Conservation (phyloP, 2,888 invertebrate species). For the Hirtodrosophila alboralis region DNA sequence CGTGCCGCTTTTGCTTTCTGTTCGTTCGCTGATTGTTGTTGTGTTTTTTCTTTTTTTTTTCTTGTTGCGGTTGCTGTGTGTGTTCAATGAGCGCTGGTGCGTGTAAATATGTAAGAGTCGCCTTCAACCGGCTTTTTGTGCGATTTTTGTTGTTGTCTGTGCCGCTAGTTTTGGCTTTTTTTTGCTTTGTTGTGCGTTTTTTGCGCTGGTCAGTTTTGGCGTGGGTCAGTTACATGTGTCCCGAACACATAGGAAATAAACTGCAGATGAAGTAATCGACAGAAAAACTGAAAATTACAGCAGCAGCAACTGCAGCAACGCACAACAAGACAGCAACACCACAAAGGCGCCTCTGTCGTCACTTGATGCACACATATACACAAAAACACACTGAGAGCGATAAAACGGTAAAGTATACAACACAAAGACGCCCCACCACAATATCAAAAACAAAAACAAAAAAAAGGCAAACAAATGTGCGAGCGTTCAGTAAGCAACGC, state of each 20-base stretch:
- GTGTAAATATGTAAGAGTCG: slow-evolving; percentile 80
- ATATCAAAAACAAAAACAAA: slow-evolving; percentile 12
- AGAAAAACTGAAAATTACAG: slow-evolving; percentile 44
- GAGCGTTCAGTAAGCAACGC: slow-evolving; percentile 47
- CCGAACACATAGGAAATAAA: slow-evolving; percentile 70
- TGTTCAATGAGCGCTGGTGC: slow-evolving; percentile 78
- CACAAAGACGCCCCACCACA: slow-evolving; percentile 13
- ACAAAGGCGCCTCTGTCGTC: slow-evolving; percentile 35
- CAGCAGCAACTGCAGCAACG: slow-evolving; percentile 27
- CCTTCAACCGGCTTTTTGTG: slow-evolving; percentile 79
- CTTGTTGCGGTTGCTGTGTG: slow-evolving; percentile 48
- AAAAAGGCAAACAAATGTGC: slow-evolving; percentile 33
- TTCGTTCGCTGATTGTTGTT: slow-evolving; percentile 24
- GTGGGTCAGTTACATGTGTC: slow-evolving; percentile 51
- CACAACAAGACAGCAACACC: slow-evolving; percentile 18
- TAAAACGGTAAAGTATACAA: slow-evolving; percentile 34
- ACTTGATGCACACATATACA: slow-evolving; percentile 46
- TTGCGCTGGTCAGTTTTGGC: slow-evolving; percentile 73
- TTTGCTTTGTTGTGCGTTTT: slow-evolving; percentile 43
- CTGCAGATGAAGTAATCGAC: slow-evolving; percentile 69
- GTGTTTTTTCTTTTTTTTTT: slow-evolving; percentile 22
- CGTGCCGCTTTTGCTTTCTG: slow-evolving; percentile 64
- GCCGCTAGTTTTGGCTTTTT: slow-evolving; percentile 25
- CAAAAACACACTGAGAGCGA: slow-evolving; percentile 11
- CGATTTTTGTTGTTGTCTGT: slow-evolving; percentile 43